Base-by-base conservation (phyloP, 2,888 invertebrate species). In the Chymomyza caudatula region DNA sequence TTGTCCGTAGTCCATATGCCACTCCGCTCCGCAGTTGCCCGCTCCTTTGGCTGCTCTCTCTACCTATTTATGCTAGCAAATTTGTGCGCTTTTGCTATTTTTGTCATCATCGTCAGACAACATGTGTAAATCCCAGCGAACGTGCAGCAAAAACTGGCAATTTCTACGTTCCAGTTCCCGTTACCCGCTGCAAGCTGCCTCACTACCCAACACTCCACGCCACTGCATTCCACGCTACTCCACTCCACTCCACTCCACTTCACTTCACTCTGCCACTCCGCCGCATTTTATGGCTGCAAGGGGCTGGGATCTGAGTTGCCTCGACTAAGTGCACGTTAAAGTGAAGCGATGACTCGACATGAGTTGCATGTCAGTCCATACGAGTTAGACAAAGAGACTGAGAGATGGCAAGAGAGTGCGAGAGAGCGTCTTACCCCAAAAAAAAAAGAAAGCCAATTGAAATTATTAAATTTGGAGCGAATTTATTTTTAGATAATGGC, bases 41-140 rank as follows among this genome's bases (percentile, higher is more conserved):
- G 29, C 29, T 11, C 11, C 29, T 2, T 11, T 6, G 5, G 47
- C 47, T 67, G 61, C 58, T 52, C 42, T n/a, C n/a, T n/a, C 64
- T 58, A 71, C 70, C 74, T 74, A 74, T 74, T 77, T 74, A 65
- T 74, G 71, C 63, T 65, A 47, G 60, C 44, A 22, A 44, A 44
- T 60, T 19, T 51, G 3, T 37, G 23, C 13, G 44, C 51, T 29
- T 37, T 13, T 37, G 64, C 71, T 74, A 74, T 77, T 74, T 74
- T 63, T 8, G 54, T 58, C 47, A 47, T 47, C 47, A 47, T 22
- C 15, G 49, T 44, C 63, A 69, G 74, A 69, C 70, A 43, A 55
- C 56, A 22, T 60, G 63, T 68, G 44, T 63, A 53, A 53, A 25
- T 53, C 53, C 53, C 51, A 51, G 51, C 4, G 22, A 51, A 51